Conservation (phyloP, 53 echinoderm and acorn worm species). For the Patiria pectinifera region DNA sequence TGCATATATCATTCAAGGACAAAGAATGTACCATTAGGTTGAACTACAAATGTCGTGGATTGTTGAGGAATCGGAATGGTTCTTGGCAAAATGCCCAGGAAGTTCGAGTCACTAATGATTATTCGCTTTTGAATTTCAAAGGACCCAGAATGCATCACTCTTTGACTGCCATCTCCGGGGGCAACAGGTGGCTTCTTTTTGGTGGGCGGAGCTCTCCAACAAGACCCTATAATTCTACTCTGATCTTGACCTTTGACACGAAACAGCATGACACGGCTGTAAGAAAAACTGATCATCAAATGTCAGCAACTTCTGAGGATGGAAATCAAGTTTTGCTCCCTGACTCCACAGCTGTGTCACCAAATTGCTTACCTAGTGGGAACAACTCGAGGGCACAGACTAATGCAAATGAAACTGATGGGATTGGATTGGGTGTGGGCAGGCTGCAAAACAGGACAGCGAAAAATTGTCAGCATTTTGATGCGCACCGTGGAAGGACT, state of each 20-base stretch:
- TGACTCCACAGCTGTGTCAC: neutral
- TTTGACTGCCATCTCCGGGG: conserved; percentile 64
- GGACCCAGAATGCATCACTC: conserved; percentile 81
- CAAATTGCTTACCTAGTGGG: neutral
- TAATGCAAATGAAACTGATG: neutral
- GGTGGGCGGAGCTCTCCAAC: conserved; percentile 90
- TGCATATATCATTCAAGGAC: no score
- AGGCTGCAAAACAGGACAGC: neutral
- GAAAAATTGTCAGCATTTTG: neutral
- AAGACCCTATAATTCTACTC: conserved; percentile 61
- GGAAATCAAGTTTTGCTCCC: neutral
- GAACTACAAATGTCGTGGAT: no score
- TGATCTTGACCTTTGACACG: conserved; percentile 35
- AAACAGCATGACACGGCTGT: neutral
- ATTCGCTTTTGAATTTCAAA: neutral
- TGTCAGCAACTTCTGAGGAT: neutral
- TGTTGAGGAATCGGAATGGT: no score
- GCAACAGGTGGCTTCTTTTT: conserved; percentile 69
- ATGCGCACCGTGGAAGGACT: neutral
- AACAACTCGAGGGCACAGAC: neutral
- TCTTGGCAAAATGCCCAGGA: no score
- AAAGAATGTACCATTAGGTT: no score
- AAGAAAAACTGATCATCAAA: neutral
- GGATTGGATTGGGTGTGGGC: neutral
- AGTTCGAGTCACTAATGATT: no score